phyloP scores from a whole-genome alignment of 2,888 invertebrate genomes.

The Pteria penguin region DNA sequence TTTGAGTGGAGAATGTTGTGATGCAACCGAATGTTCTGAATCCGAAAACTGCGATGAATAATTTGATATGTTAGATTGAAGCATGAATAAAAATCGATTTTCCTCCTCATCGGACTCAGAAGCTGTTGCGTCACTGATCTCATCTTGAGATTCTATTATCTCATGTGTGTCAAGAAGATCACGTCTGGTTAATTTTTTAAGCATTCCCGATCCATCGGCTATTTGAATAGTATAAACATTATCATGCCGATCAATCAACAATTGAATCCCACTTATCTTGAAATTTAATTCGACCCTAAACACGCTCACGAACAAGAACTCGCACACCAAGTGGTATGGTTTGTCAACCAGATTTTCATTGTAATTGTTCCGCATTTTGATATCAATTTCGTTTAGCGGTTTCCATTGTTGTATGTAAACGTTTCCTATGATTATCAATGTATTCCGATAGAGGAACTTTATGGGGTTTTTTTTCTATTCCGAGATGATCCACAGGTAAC shows the following conservation, averaged over 20 bases:
- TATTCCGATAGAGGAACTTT: neutral
- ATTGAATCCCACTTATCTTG: neutral
- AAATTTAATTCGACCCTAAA: neutral
- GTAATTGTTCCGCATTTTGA: neutral
- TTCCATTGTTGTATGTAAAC: neutral
- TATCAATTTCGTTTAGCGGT: neutral
- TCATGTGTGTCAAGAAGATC: neutral
- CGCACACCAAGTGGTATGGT: neutral
- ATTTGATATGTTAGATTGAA: too few species aligned
- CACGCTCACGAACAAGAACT: slow-evolving; percentile 1
- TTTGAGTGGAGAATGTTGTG: too few species aligned
- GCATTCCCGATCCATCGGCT: neutral
- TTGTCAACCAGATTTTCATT: neutral
- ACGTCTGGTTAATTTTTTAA: neutral
- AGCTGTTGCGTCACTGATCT: neutral
- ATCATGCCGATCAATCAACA: neutral
- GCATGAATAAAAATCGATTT: too few species aligned
- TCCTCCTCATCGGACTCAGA: neutral
- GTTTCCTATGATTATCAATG: neutral
- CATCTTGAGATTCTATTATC: neutral
- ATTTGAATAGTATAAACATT: slow-evolving; percentile 12
- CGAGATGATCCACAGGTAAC: slow-evolving; percentile 27
- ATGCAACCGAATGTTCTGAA: too few species aligned
- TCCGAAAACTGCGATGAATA: too few species aligned
- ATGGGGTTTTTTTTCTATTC: neutral